Base-by-base conservation (phyloP, 2,113 vertebrate genomes). In the Poeciliopsis turrubarensis region DNA sequence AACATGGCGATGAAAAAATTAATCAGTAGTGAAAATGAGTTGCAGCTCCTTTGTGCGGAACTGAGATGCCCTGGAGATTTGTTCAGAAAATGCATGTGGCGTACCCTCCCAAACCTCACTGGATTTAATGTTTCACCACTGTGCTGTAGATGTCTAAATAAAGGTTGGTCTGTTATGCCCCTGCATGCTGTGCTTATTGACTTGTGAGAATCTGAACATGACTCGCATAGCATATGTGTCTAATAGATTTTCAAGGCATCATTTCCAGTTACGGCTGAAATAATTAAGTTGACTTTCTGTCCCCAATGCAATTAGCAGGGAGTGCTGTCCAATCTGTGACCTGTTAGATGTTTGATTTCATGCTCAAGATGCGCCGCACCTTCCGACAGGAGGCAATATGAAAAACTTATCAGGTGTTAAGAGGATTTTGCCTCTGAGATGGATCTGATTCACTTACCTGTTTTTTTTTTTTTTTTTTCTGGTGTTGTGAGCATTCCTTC, bases 281-380 rank as follows among this genome's bases (percentile, higher is more conserved):
- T 93, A 92, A 92, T 92, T 87, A 93, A 92, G 89, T 91, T 91
- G 91, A 92, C 90, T 87, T 90, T 91, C 87, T 86, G 81, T 86
- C 85, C 80, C 88, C 69, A 65, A 85, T 84, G 83, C 82, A 92
- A 92, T 92, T 92, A 93, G 90, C 87, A 80, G 78, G 34, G 79
- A 86, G 87, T 51, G 73, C 75, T 67, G 86, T 88, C 83, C 89
- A 90, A 87, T 87, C 82, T 84, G 73, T 86, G 88, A 90, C 87
- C 85, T 81, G 88, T 65, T 68, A 79, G 87, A 90, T 87, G 91
- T 88, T 89, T 86, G 89, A 93, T 92, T 91, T 90, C 91, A 91
- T 84, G 37, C 80, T 57, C 68, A 32, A 54, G 63, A 80, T 27
- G 27, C 72, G 19, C 64, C 41, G 68, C 26, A 8, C 68, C 66